A percentile compares a stretch with the other conserved stretches of the same genome.
Evolutionary conservation across 2,113 vertebrate genomes (phyloP).

Genomic region (Lagopus leucura): DNA sequence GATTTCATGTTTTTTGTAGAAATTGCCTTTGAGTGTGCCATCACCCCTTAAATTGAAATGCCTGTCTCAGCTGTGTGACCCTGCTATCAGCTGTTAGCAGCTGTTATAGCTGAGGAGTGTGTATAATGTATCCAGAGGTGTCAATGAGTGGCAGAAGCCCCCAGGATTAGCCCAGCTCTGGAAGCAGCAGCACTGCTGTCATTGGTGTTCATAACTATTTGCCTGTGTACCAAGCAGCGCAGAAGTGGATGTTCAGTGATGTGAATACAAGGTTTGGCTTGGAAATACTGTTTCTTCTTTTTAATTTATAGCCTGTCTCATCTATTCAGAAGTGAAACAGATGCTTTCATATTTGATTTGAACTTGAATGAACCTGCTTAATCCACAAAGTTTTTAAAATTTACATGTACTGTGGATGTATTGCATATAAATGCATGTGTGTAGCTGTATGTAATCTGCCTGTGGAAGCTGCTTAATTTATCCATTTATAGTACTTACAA

Average conservation of each 20-base stretch:
- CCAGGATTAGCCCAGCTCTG: background rate
- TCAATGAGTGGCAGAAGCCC: background rate
- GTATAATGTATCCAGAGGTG: background rate
- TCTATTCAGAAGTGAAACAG: fast-evolving
- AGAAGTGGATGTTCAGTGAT: background rate
- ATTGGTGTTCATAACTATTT: background rate
- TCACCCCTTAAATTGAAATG: background rate
- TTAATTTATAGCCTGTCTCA: background rate
- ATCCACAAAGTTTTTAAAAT: background rate
- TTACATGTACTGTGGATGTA: background rate
- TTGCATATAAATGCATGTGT: background rate
- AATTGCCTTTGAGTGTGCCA: background rate
- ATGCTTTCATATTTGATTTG: background rate
- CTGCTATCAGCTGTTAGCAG: background rate
- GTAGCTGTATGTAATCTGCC: background rate
- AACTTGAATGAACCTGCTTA: background rate
- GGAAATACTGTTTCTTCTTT: background rate
- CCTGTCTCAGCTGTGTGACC: fast-evolving
- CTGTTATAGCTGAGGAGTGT: background rate
- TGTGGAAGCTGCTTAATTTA: background rate
- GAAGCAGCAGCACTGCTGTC: background rate
- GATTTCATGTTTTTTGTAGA: background rate
- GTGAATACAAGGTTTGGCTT: background rate
- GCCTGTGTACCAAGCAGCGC: background rate
- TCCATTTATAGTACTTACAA: background rate